Evolutionary conservation across 1,140 invertebrate genomes (phyloP).

Genomic region (Sarcophaga peregrina): DNA sequence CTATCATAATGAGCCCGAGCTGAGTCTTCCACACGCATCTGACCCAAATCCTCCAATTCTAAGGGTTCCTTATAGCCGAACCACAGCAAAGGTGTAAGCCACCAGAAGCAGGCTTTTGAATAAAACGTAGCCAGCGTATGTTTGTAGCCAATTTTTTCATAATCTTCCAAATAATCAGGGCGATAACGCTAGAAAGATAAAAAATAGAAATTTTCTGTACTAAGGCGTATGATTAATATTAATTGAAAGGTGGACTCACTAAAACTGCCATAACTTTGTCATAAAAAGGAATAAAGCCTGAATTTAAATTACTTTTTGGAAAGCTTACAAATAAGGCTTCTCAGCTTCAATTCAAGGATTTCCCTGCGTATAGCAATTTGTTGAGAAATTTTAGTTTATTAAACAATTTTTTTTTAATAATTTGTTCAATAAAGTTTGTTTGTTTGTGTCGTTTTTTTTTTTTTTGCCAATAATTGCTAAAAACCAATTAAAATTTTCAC

Average conservation of each 20-base stretch:
- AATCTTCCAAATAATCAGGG: conserved; percentile 59
- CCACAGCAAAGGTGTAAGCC: conserved; percentile 77
- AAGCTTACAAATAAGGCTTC: too few relatives aligned
- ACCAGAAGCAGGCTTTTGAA: conserved; percentile 81
- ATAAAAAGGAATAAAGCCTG: too few relatives aligned
- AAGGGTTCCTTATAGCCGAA: conserved; percentile 75
- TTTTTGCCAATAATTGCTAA: too few relatives aligned
- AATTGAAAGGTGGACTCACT: neutral
- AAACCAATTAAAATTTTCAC: too few relatives aligned
- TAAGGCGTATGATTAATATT: conserved; percentile 30
- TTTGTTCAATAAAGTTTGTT: too few relatives aligned
- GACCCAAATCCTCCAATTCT: conserved; percentile 77
- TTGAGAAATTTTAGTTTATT: too few relatives aligned
- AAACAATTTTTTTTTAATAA: too few relatives aligned
- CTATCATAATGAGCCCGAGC: conserved; percentile 63
- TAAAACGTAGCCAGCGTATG: conserved; percentile 74
- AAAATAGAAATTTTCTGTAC: neutral
- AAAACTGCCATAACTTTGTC: neutral
- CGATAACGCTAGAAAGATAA: conserved; percentile 54
- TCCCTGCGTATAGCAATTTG: too few relatives aligned
- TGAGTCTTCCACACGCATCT: conserved; percentile 74
- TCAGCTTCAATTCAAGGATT: too few relatives aligned
- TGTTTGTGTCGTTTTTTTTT: too few relatives aligned
- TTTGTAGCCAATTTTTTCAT: conserved; percentile 66
- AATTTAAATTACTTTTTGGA: neutral